Evolutionary conservation across 2,888 invertebrate species (phyloP).

Genomic region (Chaetoderma sp.): DNA sequence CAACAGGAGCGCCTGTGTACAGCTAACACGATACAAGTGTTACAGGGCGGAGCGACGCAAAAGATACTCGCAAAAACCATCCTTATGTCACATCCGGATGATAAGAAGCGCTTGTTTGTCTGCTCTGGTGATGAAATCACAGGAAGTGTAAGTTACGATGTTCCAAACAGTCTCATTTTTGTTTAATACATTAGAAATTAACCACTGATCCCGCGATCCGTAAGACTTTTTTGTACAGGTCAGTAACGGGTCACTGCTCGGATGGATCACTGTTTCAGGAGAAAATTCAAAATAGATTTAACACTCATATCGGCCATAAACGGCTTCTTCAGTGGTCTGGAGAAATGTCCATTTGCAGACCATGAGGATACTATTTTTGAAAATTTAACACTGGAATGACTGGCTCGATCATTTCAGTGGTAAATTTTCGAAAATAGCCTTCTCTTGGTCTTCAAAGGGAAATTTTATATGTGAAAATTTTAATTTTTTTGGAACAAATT

Average conservation of each 20-base stretch:
- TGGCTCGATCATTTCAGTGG: too few relatives aligned
- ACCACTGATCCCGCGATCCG: background rate
- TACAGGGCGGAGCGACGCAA: slow-evolving; percentile 78
- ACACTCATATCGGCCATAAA: too few relatives aligned
- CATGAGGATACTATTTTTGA: too few relatives aligned
- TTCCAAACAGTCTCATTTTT: slow-evolving; percentile 65
- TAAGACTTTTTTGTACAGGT: too few relatives aligned
- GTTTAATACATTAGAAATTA: background rate
- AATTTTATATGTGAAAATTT: too few relatives aligned
- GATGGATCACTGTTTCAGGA: background rate
- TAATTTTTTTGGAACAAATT: too few relatives aligned
- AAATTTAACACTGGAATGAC: too few relatives aligned
- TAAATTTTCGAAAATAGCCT: too few relatives aligned
- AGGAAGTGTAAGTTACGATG: slow-evolving; percentile 68
- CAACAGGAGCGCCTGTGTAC: slow-evolving; percentile 47
- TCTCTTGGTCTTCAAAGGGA: too few relatives aligned
- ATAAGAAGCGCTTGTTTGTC: slow-evolving; percentile 73
- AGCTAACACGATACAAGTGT: slow-evolving; percentile 54
- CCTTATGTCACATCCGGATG: slow-evolving; percentile 74
- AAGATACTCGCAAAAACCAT: slow-evolving; percentile 78
- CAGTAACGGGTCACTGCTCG: background rate
- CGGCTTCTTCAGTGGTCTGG: too few relatives aligned
- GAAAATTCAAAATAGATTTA: too few relatives aligned
- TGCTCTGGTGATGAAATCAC: slow-evolving; percentile 81
- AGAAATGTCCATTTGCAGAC: too few relatives aligned